Evolutionary conservation across 2,888 invertebrate species (phyloP).

Genomic region (Megaustenia siamemsis): DNA sequence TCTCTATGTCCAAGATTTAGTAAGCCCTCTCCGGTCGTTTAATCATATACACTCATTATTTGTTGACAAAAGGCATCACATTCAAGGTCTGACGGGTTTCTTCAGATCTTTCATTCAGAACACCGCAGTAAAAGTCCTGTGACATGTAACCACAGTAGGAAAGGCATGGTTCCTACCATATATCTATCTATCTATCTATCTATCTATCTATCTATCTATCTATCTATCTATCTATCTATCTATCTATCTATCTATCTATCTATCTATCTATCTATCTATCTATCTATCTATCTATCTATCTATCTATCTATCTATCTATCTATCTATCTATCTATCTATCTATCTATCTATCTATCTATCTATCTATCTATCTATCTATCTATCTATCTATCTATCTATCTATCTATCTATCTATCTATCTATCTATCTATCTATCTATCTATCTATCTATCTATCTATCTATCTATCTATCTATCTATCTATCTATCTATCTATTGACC

Average conservation of each 20-base stretch:
- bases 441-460: no score
- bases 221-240: not conserved
- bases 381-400: constrained; percentile 22
- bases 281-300: constrained; percentile 22
- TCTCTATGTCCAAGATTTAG: no score
- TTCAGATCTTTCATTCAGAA: no score
- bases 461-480: no score
- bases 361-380: constrained; percentile 11
- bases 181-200: not conserved
- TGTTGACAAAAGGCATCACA: no score
- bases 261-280: constrained; percentile 18
- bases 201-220: not conserved
- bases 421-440: no score
- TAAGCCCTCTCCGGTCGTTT: no score
- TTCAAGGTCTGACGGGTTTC: no score
- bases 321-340: constrained; percentile 19
- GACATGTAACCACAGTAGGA: no score
- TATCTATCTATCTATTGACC: no score
- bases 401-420: not conserved
- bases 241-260: not conserved
- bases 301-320: constrained; percentile 22
- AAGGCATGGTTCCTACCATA: not conserved
- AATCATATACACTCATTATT: no score
- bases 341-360: constrained; percentile 2
- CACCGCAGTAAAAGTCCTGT: no score